These are phyloP conservation scores for Pristionchus japonicus DNA, from an alignment of 2,888 invertebrate genomes.

Conservation along the genomic window DNA sequence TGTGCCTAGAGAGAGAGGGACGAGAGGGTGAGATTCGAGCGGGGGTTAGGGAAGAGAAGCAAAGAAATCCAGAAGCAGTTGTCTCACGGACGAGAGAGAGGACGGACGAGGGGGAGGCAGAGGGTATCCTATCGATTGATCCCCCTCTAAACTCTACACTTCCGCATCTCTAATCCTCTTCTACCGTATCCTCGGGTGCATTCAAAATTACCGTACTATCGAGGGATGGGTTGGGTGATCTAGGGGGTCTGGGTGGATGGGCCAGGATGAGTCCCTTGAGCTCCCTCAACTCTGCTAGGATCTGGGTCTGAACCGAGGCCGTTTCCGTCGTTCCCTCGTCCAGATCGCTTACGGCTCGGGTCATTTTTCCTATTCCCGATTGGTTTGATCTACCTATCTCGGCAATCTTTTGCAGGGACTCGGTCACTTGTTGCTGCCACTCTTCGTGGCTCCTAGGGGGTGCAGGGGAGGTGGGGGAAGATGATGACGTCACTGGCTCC, in stretches of 20 bases:
- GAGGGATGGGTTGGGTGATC: background rate
- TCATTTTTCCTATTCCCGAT: background rate
- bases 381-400: conserved; percentile 16
- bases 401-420: background rate
- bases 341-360: background rate
- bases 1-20: conserved; percentile 25
- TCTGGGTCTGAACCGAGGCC: background rate
- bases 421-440: background rate
- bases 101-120: too few species aligned
- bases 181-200: background rate
- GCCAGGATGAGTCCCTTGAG: background rate
- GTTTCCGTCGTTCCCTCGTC: background rate
- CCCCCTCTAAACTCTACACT: background rate
- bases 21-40: conserved; percentile 3
- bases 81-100: conserved; percentile 26
- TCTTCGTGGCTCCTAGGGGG: background rate
- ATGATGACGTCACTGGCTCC: background rate
- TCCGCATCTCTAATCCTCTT: conserved; percentile 1
- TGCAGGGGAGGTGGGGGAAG: background rate
- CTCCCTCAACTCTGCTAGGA: background rate
- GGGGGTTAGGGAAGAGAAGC: conserved; percentile 24
- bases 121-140: conserved; percentile 30
- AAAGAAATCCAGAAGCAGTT: conserved; percentile 37
- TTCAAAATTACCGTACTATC: conserved; percentile 3
- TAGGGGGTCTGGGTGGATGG: background rate